phyloP scores from a whole-genome alignment of 2,888 invertebrate species.

The Gastrophysa polygoni region DNA sequence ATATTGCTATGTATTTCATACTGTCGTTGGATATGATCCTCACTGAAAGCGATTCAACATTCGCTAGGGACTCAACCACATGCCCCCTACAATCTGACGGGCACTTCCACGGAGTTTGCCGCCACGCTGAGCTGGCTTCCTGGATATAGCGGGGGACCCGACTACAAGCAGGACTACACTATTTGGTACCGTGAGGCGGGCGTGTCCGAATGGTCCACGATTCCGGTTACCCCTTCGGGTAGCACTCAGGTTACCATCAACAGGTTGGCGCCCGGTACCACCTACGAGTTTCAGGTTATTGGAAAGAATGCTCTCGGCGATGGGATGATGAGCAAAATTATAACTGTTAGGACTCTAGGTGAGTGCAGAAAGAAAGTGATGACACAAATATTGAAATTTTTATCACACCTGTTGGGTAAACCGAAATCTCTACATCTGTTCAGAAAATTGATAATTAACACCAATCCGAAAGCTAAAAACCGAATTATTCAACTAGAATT shows the following conservation, averaged over 20 bases:
- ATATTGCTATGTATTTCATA: too few species aligned
- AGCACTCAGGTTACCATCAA: constrained; percentile 90
- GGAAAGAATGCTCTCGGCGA: constrained; percentile 94
- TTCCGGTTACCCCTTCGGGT: constrained; percentile 91
- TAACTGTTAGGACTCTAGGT: constrained; percentile 90
- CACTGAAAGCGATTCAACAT: not conserved
- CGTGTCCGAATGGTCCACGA: constrained; percentile 89
- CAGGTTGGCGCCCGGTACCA: constrained; percentile 85
- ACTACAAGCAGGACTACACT: constrained; percentile 93
- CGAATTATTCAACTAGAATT: not conserved
- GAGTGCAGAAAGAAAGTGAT: too few species aligned
- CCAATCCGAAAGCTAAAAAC: not conserved
- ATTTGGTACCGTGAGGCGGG: constrained; percentile 93
- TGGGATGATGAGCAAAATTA: constrained; percentile 94
- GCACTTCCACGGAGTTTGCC: constrained; percentile 84
- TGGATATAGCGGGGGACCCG: constrained; percentile 93
- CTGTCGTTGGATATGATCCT: too few species aligned
- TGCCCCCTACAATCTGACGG: constrained; percentile 94
- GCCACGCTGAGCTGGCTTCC: constrained; percentile 93
- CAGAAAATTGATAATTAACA: too few species aligned
- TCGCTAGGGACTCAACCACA: constrained; percentile 80
- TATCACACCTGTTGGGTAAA: too few species aligned
- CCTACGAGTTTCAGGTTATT: constrained; percentile 95
- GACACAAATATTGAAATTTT: too few species aligned
- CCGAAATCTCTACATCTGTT: too few species aligned